These are phyloP conservation scores for Actinia equina DNA, from an alignment of 64 coral and sea anemone genomes.

Conservation along the genomic window DNA sequence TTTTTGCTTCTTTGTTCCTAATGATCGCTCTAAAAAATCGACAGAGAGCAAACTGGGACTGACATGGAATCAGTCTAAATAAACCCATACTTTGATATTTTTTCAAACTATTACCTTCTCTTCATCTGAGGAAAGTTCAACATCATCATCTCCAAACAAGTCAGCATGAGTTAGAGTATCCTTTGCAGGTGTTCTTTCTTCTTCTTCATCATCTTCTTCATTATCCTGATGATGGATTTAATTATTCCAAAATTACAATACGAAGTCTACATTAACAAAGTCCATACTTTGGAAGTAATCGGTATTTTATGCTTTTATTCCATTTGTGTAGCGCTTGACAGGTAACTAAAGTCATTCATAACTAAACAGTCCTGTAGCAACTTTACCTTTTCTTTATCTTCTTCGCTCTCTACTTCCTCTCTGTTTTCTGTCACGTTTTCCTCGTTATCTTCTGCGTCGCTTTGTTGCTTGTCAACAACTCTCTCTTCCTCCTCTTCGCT, in stretches of 20 bases:
- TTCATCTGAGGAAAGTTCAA: conserved; percentile 84
- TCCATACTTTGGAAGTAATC: no score
- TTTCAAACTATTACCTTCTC: conserved; percentile 37
- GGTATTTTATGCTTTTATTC: no score
- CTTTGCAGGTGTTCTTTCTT: not conserved
- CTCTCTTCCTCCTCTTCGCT: conserved; percentile 74
- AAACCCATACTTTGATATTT: not conserved
- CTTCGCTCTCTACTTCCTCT: conserved; percentile 51
- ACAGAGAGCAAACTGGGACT: no score
- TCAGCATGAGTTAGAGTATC: conserved; percentile 52
- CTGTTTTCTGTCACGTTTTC: conserved; percentile 15
- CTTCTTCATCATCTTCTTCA: not conserved
- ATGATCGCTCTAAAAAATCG: no score
- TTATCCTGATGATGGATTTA: not conserved
- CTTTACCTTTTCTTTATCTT: conserved; percentile 12
- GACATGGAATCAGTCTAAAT: no score
- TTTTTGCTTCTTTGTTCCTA: no score
- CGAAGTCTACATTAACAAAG: no score
- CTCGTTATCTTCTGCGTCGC: conserved; percentile 29
- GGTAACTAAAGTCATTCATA: no score
- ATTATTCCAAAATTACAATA: no score
- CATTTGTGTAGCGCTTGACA: no score
- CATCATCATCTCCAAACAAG: conserved; percentile 90
- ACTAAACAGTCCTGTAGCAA: no score
- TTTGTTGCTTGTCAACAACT: not conserved